phyloP scores from a whole-genome alignment of 1,140 invertebrate species.

The Melanaphis sacchari region DNA sequence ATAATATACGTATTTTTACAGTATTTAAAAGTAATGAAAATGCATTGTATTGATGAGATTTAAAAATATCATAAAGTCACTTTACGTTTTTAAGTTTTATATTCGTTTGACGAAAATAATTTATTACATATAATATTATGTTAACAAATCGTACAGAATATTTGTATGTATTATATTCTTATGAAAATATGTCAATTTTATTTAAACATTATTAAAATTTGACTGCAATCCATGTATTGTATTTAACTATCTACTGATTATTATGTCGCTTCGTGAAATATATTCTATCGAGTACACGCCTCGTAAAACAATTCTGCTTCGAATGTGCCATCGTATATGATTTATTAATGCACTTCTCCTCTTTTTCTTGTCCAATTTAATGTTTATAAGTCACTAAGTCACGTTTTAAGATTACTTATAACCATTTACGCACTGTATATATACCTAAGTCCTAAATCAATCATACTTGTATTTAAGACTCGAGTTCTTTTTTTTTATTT shows the following conservation, averaged over 20 bases:
- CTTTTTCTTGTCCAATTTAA: not conserved
- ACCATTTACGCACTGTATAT: not conserved
- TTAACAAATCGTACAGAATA: not conserved
- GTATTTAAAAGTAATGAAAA: not conserved
- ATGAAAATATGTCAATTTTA: not conserved
- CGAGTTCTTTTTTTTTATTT: not conserved
- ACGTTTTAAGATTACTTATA: not conserved
- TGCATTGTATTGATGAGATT: not conserved
- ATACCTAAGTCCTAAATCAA: not conserved
- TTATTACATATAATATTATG: not conserved
- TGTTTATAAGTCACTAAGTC: conserved; percentile 7
- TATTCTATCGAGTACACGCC: not conserved
- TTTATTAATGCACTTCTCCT: not conserved
- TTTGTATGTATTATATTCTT: not conserved
- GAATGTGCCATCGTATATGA: not conserved
- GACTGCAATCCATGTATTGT: not conserved
- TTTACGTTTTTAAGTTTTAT: not conserved
- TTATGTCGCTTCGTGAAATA: not conserved
- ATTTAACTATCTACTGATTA: not conserved
- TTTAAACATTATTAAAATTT: not conserved
- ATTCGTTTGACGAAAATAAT: not conserved
- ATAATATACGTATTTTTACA: not conserved
- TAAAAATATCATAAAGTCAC: not conserved
- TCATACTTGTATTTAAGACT: not conserved
- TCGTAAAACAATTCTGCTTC: not conserved